Evolutionary conservation across 2,113 vertebrate genomes (phyloP).

Genomic region (Hyaena hyaena): DNA sequence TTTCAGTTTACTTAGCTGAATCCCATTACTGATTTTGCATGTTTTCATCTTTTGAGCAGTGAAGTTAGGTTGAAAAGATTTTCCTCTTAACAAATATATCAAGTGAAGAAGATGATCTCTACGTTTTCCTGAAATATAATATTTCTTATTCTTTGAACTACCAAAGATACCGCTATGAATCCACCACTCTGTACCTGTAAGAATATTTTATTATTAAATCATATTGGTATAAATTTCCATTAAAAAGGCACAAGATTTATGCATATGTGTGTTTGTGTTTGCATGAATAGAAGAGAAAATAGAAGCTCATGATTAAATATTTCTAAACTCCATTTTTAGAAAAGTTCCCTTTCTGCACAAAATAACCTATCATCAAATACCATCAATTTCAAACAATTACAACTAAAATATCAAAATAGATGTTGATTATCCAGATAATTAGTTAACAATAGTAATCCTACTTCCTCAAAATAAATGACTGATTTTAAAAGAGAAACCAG

Average conservation of each 20-base stretch:
- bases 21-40: neutral
- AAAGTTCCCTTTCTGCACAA: neutral
- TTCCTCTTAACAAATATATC: neutral
- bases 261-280: neutral
- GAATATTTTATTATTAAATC: neutral
- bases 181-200: neutral
- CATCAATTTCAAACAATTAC: neutral
- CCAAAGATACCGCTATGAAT: neutral
- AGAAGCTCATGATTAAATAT: neutral
- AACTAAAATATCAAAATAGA: neutral
- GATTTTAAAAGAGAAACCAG: neutral
- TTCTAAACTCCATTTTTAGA: neutral
- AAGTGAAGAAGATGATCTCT: neutral
- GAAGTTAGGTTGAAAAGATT: neutral
- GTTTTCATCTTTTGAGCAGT: neutral
- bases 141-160: neutral
- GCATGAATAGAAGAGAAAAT: neutral
- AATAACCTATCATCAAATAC: neutral
- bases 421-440: neutral
- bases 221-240: neutral
- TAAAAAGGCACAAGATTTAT: neutral
- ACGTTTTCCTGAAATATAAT: neutral
- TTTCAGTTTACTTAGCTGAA: neutral
- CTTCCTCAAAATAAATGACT: neutral
- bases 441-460: neutral